phyloP scores from a whole-genome alignment of 2,888 invertebrate species.

The Temnothorax unifasciatus region DNA sequence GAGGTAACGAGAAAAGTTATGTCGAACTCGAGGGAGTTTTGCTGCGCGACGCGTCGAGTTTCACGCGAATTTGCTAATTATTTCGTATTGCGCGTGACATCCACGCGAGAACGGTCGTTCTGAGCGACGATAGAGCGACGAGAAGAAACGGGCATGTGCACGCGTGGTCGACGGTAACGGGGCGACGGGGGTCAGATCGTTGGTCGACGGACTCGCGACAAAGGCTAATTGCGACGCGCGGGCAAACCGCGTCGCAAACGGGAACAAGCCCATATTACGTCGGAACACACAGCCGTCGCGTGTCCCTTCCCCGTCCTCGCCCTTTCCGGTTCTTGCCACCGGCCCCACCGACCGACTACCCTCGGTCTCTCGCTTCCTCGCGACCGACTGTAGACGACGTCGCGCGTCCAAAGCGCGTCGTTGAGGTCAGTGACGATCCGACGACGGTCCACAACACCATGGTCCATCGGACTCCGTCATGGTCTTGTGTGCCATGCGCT shows the following conservation, averaged over 20 bases:
- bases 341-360: background rate
- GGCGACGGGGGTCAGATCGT: conserved; percentile 54
- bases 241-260: conserved; percentile 80
- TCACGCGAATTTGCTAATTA: conserved; percentile 45
- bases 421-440: conserved; percentile 31
- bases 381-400: conserved; percentile 21
- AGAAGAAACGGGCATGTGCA: conserved; percentile 26
- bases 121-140: conserved; percentile 1
- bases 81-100: background rate
- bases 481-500: conserved; percentile 3
- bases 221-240: conserved; percentile 85
- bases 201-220: conserved; percentile 80
- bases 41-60: conserved; percentile 54
- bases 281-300: conserved; percentile 77
- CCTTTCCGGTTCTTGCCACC: conserved; percentile 50
- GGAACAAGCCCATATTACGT: conserved; percentile 84
- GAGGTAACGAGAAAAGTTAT: conserved; percentile 18
- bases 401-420: conserved; percentile 9
- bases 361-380: background rate
- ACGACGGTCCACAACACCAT: conserved; percentile 1
- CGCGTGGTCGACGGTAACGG: background rate
- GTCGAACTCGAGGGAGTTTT: conserved; percentile 35
- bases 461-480: conserved; percentile 14
- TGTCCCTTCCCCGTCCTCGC: conserved; percentile 40
- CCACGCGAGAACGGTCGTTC: conserved; percentile 59